A percentile compares a stretch with the other conserved stretches of the same genome.
Evolutionary conservation across 2,113 vertebrate genomes (phyloP).

Genomic region (Podarcis raffonei): DNA sequence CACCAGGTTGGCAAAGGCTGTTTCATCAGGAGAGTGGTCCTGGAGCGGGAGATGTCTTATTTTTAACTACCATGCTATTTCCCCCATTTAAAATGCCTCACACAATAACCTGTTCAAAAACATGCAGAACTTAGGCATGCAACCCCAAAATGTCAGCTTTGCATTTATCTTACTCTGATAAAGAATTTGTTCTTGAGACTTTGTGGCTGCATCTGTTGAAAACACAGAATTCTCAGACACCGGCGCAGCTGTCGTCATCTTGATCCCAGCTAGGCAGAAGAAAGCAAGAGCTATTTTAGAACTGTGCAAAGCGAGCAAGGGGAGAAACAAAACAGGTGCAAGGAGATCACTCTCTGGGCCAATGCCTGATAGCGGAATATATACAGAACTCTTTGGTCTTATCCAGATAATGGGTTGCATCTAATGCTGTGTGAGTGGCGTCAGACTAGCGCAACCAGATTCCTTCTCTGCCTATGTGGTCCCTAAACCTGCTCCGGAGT

Average conservation of each 20-base stretch:
- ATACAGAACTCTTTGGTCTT: background rate
- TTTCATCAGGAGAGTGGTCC: too few relatives aligned
- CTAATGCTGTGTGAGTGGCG: too few relatives aligned
- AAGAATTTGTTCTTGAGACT: constrained; percentile 71
- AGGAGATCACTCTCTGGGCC: background rate
- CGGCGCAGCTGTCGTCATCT: constrained; percentile 73
- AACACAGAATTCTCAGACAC: constrained; percentile 43
- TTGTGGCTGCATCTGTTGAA: constrained; percentile 64
- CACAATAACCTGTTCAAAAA: background rate
- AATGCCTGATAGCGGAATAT: background rate
- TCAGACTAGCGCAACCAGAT: too few relatives aligned
- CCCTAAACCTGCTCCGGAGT: too few relatives aligned
- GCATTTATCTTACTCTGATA: constrained; percentile 76
- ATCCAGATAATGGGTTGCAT: background rate
- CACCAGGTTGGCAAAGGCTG: too few relatives aligned
- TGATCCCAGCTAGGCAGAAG: constrained; percentile 5
- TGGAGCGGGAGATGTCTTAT: too few relatives aligned
- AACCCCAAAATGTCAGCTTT: background rate
- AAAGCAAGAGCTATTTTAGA: constrained; percentile 14
- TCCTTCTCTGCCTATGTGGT: too few relatives aligned
- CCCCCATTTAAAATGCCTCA: background rate
- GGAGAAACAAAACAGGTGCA: background rate
- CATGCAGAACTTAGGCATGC: background rate
- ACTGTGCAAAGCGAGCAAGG: background rate
- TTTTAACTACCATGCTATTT: too few relatives aligned